Conservation (phyloP, 2,113 vertebrate genomes). For the Ctenodactylus gundi region DNA sequence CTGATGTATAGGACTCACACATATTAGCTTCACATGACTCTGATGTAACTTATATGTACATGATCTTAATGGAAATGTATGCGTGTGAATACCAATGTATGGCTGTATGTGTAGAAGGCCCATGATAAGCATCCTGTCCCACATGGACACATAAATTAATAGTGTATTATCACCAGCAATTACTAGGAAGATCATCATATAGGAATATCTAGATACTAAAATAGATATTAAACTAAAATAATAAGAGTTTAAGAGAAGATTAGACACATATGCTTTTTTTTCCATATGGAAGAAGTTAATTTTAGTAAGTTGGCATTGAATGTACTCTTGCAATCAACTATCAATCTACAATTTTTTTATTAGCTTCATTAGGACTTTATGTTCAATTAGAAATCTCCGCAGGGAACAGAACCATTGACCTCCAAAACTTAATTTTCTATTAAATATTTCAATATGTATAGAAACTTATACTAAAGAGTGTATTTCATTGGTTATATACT, state of each 20-base stretch:
- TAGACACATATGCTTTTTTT: background rate
- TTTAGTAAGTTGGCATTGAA: conserved; percentile 40
- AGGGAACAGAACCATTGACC: background rate
- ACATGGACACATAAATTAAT: background rate
- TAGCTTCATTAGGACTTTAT: conserved; percentile 59
- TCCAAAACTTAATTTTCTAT: conserved; percentile 45
- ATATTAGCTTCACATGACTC: background rate
- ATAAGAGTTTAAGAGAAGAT: background rate
- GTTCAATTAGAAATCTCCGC: conserved; percentile 27
- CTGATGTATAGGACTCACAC: background rate
- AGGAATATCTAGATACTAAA: background rate
- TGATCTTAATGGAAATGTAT: background rate
- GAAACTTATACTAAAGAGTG: background rate
- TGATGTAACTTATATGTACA: background rate
- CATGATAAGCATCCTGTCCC: background rate
- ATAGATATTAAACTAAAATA: conserved; percentile 16
- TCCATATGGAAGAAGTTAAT: conserved; percentile 47
- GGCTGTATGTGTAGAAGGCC: background rate
- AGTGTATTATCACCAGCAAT: background rate
- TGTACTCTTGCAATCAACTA: conserved; percentile 34
- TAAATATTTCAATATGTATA: conserved; percentile 49
- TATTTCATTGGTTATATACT: background rate
- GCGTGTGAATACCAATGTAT: background rate
- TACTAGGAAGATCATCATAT: background rate
- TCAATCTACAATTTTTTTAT: conserved; percentile 50